A percentile compares a stretch with the other conserved stretches of the same genome.
Evolutionary conservation across 2,113 vertebrate genomes (phyloP).

Genomic region (Hirundichthys speculiger): DNA sequence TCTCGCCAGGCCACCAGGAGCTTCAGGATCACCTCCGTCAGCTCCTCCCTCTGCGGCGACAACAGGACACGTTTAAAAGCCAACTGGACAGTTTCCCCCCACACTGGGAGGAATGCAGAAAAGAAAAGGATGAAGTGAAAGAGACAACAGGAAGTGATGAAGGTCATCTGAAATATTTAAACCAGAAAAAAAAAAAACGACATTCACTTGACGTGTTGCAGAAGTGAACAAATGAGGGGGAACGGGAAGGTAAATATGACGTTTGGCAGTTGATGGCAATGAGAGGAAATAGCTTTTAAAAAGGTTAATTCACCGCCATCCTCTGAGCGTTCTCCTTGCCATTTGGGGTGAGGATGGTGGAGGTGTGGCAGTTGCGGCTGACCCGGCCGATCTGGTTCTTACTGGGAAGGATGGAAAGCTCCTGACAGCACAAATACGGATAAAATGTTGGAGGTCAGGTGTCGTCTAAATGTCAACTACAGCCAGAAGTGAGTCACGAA

Average conservation of each 20-base stretch:
- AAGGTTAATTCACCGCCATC: conserved; percentile 75
- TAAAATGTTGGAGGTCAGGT: conserved; percentile 38
- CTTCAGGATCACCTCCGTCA: conserved; percentile 80
- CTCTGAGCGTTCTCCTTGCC: conserved; percentile 85
- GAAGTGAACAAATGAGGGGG: not conserved
- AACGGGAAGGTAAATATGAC: not conserved
- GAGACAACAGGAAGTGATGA: not conserved
- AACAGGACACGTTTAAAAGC: not conserved
- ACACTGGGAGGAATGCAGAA: too few species aligned
- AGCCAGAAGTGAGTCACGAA: conserved; percentile 7
- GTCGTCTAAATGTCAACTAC: conserved; percentile 42
- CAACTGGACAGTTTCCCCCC: not conserved
- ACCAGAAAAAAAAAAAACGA: not conserved
- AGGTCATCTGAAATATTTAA: not conserved
- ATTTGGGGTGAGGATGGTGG: conserved; percentile 82
- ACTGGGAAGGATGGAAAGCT: conserved; percentile 76
- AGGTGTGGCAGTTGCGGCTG: conserved; percentile 82
- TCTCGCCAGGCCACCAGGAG: conserved; percentile 84
- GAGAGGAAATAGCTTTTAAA: conserved; percentile 15
- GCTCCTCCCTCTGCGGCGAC: conserved; percentile 10
- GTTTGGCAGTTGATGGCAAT: not conserved
- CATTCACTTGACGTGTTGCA: not conserved
- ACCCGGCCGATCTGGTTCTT: conserved; percentile 78
- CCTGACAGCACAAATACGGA: conserved; percentile 65
- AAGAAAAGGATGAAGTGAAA: not conserved